Evolutionary conservation across 2,113 vertebrate genomes (phyloP), one percentile per base, ranked within the genome.

Genomic region (Glaucomys volans): DNA sequence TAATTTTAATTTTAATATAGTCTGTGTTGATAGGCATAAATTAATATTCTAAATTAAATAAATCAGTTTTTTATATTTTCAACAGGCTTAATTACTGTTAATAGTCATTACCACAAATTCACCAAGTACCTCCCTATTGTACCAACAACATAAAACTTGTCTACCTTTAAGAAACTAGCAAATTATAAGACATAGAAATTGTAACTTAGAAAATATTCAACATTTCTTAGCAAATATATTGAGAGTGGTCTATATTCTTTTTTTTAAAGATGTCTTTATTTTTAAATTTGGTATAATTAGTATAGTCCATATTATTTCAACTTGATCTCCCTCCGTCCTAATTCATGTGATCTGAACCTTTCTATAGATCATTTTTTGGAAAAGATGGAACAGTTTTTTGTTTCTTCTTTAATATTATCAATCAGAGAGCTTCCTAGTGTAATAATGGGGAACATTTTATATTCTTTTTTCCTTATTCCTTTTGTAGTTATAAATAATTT

Each of bases 401-500:
- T 22, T 95, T 96, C 40, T 89, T 80, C 94, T 84, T 95, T 71
- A 20, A n/a, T 86, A 26, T 54, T 40, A 87, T 91, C 47, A 26
- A 28, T 91, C 62, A 97, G 26, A 13, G 87, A 82, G 47, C 84
- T 86, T 95, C 40, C 62, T 79, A 16, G 22, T 42, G 7, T 81
- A 86, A 85, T 74, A 91, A 95, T 30, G 20, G 13, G 28, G 64
- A 86, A 54, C 1, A 47, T 77, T 91, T 92, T 91, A 64, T 88
- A 71, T 80, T 75, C 26, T 74, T 42, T n/a, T 91, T 88, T 82
- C 40, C 67, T 77, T 67, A 40, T 79, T 93, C 9, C 22, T 54
- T 94, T 94, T 89, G 64, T 52, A 77, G 59, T 82, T 96, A 89
- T 62, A 92, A 95, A 92, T 84, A 59, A 88, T 86, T 90, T 92